Conservation (phyloP, 2,888 invertebrate species). For the Athetis lepigone region DNA sequence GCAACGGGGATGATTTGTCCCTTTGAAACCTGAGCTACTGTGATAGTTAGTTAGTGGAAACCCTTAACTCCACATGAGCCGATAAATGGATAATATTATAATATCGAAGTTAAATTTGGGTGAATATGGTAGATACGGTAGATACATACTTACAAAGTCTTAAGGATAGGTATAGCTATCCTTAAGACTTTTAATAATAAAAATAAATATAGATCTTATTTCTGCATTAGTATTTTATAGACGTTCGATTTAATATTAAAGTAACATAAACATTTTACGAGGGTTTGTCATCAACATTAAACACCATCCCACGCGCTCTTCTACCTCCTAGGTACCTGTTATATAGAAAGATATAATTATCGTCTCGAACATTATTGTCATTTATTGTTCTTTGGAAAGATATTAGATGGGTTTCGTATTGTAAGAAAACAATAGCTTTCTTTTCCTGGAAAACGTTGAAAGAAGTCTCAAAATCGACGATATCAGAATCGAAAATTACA, state of each 20-base stretch:
- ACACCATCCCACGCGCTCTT: background rate
- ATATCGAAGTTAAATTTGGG: conserved; percentile 10
- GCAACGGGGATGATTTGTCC: conserved; percentile 36
- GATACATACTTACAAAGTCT: too few species aligned
- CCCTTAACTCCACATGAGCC: conserved; percentile 1
- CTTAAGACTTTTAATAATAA: too few species aligned
- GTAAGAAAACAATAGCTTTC: background rate
- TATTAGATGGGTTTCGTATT: background rate
- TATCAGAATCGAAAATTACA: background rate
- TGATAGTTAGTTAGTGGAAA: background rate
- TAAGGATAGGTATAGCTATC: too few species aligned
- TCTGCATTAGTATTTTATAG: too few species aligned
- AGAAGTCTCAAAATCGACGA: background rate
- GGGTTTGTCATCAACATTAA: background rate
- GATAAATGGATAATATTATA: conserved; percentile 17
- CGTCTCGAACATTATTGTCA: background rate
- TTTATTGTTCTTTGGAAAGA: background rate
- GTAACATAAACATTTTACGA: background rate
- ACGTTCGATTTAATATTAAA: too few species aligned
- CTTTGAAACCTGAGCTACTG: conserved; percentile 40
- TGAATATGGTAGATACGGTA: conserved; percentile 6
- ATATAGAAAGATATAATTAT: background rate
- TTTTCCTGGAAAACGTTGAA: background rate
- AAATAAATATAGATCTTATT: too few species aligned
- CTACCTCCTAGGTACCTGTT: background rate